Percentiles rank a stretch among this genome's conserved stretches.
Conservation (phyloP, 2,113 vertebrate species). For the Lophura nycthemera region DNA sequence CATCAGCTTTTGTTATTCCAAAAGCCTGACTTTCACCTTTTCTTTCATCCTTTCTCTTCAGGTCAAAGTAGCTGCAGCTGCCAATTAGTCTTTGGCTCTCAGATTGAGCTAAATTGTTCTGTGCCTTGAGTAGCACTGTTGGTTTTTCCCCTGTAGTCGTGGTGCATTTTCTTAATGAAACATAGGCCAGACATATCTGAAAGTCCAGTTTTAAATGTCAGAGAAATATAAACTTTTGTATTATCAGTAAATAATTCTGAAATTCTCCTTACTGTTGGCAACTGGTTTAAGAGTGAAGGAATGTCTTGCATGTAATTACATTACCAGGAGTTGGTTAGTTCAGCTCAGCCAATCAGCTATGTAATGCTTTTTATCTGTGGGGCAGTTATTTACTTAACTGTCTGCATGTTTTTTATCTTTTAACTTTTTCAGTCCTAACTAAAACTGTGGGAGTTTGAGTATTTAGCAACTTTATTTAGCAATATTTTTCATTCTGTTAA, state of each 20-base stretch:
- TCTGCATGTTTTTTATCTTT: neutral
- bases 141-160: neutral
- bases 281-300: constrained; percentile 10
- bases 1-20: neutral
- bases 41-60: neutral
- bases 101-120: neutral
- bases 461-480: neutral
- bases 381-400: constrained; percentile 18
- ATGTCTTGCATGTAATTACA: constrained; percentile 8
- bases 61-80: neutral
- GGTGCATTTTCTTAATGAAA: neutral
- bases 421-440: neutral
- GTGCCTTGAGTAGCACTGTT: neutral
- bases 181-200: neutral
- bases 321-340: neutral
- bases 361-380: constrained; percentile 28
- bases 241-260: neutral
- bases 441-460: neutral
- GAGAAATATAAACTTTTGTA: neutral
- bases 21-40: neutral
- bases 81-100: neutral
- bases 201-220: neutral
- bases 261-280: neutral
- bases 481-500: neutral
- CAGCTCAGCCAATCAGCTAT: neutral